Evolutionary conservation across 2,113 vertebrate genomes (phyloP), one percentile per base, ranked within the genome.

Genomic region (Neopipo cinnamomea): DNA sequence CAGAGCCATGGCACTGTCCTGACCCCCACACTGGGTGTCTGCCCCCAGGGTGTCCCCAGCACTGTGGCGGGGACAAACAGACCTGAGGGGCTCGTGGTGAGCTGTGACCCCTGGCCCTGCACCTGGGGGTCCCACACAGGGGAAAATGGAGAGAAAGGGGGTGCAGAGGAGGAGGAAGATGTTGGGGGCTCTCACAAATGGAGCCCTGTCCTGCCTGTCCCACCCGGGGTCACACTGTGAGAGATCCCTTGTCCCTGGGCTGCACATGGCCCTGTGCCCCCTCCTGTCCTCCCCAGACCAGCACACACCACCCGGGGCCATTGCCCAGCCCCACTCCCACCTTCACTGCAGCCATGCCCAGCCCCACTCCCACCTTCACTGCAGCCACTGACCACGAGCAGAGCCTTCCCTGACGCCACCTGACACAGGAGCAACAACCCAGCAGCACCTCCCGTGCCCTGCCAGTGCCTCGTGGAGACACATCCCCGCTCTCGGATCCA

Each of bases 31-130:
- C 10, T 6, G n/a, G 7, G 61, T 53, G 18, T 12, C 59, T 4
- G 4, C 20, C 67, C 55, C 52, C 17, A 12, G 21, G 17, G 10
- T 37, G 65, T 42, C 62, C 17, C 87, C 67, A 42, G 27, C 4
- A 1, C 23, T 2, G 2, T 5, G 18, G 30, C 22, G 50, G 24
- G 44, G 25, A 46, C 17, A 19, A 55, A 4, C 16, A 41, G 44
- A 47, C 14, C 30, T 0, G 12, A 53, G 41, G 20, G 42, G 30
- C 37, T 86, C 0, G 0, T 56, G 44, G 75, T 0, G 8, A 85
- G 52, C 33, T 47, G 31, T 35, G n/a, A 78, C 44, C 50, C 61
- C 8, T 0, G 0, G 27, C 27, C 6, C 0, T 17, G 1, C 0
- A 8, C 33, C 42, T 27, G 44, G 18, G 23, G 56, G 28, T 30